Evolutionary conservation across 2,888 invertebrate species (phyloP).

Genomic region (Xestia c-nigrum): DNA sequence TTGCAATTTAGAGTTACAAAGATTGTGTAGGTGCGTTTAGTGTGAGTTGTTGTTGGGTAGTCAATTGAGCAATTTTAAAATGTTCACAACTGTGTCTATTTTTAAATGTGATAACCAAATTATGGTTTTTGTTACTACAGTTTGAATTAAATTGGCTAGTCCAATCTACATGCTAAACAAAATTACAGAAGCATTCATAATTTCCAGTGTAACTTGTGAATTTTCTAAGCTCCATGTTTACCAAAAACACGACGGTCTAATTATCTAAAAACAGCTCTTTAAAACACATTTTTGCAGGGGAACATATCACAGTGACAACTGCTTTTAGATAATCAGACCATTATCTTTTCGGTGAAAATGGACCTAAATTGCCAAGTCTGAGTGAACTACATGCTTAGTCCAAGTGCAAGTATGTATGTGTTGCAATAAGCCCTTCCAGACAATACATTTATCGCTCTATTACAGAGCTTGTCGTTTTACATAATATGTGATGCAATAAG

Average conservation of each 20-base stretch:
- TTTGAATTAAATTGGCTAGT: not conserved
- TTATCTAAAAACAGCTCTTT: too few relatives aligned
- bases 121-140: not conserved
- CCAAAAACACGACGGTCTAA: too few relatives aligned
- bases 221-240: not conserved
- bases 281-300: too few relatives aligned
- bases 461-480: not conserved
- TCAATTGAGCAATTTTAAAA: conserved; percentile 54
- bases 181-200: not conserved
- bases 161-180: not conserved
- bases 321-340: too few relatives aligned
- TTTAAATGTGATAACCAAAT: conserved; percentile 40
- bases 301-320: too few relatives aligned
- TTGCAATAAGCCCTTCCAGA: too few relatives aligned
- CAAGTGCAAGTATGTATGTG: conserved; percentile 1
- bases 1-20: conserved; percentile 57
- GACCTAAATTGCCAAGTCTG: not conserved
- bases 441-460: not conserved
- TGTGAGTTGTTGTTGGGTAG: conserved; percentile 14
- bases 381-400: not conserved
- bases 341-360: too few relatives aligned
- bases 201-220: conserved; percentile 3
- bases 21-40: conserved; percentile 48
- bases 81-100: conserved; percentile 38
- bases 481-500: conserved; percentile 1